Base-by-base conservation (phyloP, 2,113 vertebrate genomes). In the Rhegmatorhina hoffmannsi region DNA sequence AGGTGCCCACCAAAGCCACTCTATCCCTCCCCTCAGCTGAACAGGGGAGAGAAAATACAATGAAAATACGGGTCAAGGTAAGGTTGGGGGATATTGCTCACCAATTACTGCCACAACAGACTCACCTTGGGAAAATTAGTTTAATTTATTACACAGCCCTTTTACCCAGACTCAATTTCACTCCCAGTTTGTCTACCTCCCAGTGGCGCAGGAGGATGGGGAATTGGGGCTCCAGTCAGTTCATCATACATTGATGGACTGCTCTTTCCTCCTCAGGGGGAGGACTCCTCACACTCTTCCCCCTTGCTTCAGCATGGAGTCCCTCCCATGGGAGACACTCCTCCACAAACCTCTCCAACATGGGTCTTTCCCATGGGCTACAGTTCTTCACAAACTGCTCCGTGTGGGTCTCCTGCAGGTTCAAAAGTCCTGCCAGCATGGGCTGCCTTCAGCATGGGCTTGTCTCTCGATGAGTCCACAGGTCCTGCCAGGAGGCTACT, bases 391-490 rank as follows among this genome's bases (percentile, higher is more conserved):
- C 47, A 1, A 43, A 29, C 18, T 56, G 53, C 26, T 62, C 53
- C 40, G 17, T 0, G 0, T 50, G 49, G 15, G 6, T 69, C 13
- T 4, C 16, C 28, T 43, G 23, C 34, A 44, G 49, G 33, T 29
- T 21, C 1, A 0, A 36, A 63, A 63, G 33, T 69, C 49, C 47
- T 44, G 28, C 34, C 23, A 63, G 23, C 31, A 11, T 6, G 60
- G 21, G 13, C 46, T 69, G 4, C 55, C 43, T 76, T 75, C 11
- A 23, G 24, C 3, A 2, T 52, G 50, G 6, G 28, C 9, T 31
- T 11, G 8, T 76, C 23, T 69, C 21, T 40, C 3, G 38, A 49
- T 0, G 0, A 2, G 11, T 52, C 16, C 26, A n/a, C 17, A 21
- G 38, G n/a, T 74, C 15, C 31, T 53, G 5, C 25, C 52, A 55